Evolutionary conservation across 2,797 vertebrate species (phyloP), one percentile per base, ranked within the genome.

Genomic region (Takifugu rubripes): DNA sequence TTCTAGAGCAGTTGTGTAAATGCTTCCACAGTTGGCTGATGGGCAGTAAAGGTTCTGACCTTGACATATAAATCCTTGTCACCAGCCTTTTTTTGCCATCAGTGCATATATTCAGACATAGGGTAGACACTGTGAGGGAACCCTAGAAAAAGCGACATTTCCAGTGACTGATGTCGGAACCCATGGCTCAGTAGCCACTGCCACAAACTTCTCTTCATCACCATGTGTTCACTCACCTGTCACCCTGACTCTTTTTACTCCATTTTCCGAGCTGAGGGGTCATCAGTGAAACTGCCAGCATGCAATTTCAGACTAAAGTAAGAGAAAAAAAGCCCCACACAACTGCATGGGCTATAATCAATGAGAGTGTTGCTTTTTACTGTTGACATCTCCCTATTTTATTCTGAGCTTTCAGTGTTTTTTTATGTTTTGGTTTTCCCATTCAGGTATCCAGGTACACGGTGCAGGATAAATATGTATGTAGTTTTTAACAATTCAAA

Each of bases 101-200:
- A 50, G 45, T 25, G 58, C 55, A 44, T 46, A 48, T 25, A 10
- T 58, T 26, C 0, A 26, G 64, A 52, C 40, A 24, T 48, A 52
- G 61, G 66, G 61, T 65, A 62, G 53, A 53, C 8, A 45, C 26
- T 33, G 3, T 71, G 64, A 77, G 17, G 62, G 43, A 27, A 55
- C 58, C 44, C 27, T 3, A 31, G 61, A 68, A 62, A 68, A 65
- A 57, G 36, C 26, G 49, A 49, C 52, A 33, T 66, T 78, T 61
- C 69, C 57, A 45, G 53, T 73, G 77, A 81, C 59, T 58, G 70
- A 84, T 83, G 75, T 63, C 48, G 45, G 36, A 40, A n/a, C 61
- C 66, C 56, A 77, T n/a, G 70, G 72, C 72, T 77, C 60, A 46
- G 54, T 57, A 72, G 64, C 56, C 74, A 64, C 74, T 66, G 52